Evolutionary conservation across 2,113 vertebrate species (phyloP).

Genomic region (Anhinga anhinga): DNA sequence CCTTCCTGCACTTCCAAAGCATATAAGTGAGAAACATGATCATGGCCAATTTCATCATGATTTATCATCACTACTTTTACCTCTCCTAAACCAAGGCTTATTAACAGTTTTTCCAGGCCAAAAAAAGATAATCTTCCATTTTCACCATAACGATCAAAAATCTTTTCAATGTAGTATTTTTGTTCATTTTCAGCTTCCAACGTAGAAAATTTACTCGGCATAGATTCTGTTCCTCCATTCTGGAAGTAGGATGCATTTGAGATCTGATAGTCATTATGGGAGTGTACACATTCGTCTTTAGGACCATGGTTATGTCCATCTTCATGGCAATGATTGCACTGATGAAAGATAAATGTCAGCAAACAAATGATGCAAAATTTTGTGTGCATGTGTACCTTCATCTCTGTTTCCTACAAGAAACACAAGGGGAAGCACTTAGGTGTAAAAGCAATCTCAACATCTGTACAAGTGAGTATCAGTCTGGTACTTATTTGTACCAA

Average conservation of each 20-base stretch:
- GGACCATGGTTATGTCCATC: slow-evolving; percentile 73
- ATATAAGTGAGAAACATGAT: slow-evolving; percentile 92
- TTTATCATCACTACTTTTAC: slow-evolving; percentile 86
- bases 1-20: slow-evolving; percentile 87
- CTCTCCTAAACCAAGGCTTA: slow-evolving; percentile 91
- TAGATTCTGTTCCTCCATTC: slow-evolving; percentile 56
- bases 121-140: slow-evolving; percentile 88
- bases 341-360: slow-evolving; percentile 92
- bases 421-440: slow-evolving; percentile 3
- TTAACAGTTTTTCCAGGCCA: slow-evolving; percentile 90
- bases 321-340: slow-evolving; percentile 87
- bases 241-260: slow-evolving; percentile 79
- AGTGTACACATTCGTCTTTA: slow-evolving; percentile 56
- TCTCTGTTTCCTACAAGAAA: slow-evolving; percentile 75
- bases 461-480: not conserved
- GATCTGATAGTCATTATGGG: slow-evolving; percentile 84
- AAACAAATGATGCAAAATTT: slow-evolving; percentile 97
- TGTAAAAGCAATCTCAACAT: not conserved
- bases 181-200: slow-evolving; percentile 84
- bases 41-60: slow-evolving; percentile 91
- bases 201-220: slow-evolving; percentile 63
- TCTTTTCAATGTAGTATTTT: slow-evolving; percentile 90
- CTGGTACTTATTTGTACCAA: not conserved
- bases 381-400: slow-evolving; percentile 94
- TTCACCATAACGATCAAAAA: slow-evolving; percentile 89